Base-by-base conservation (phyloP, 2,797 vertebrate genomes). In the Clarias pachynema region DNA sequence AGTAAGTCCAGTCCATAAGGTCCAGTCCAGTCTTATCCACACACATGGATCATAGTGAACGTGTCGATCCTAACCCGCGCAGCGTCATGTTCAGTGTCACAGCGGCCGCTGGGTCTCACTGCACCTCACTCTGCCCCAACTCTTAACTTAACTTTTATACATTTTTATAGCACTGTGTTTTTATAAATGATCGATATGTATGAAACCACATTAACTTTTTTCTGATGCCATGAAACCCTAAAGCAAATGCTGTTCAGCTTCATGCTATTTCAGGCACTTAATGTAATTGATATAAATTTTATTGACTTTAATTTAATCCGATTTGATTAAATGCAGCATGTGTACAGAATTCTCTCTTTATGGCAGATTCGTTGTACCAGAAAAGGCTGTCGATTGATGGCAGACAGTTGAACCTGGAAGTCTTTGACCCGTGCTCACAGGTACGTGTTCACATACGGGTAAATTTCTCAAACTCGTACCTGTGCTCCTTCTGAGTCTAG, bases 351-450 rank as follows among this genome's bases (percentile, higher is more conserved):
- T 73, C 86, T 69, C 49, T 73, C 63, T 87, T 26, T 86, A 22
- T 14, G 89, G 24, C 89, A 91, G 92, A 90, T 90, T 93, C 87
- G 40, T 90, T 92, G 83, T 92, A 93, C 86, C 88, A 86, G 85
- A 92, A 92, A 92, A 92, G 84, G 77, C 78, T 94, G 40, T 91
- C 88, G 44, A 90, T 92, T 72, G 91, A 91, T 87, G 92, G 90
- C 66, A 89, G 91, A 85, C 91, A 92, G 86, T 79, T 92, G 86
- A 92, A 93, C 87, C 85, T 93, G 85, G 88, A 93, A 85, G 86
- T 93, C 84, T 93, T 92, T 92, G 88, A 94, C 89, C 89, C 91
- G 0, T 92, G 91, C 83, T 93, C 91, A 81, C 82, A 90, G 91
- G 90, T 92, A 82, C 74, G 72, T 89, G 29, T 57, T 57, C n/a